phyloP scores from a whole-genome alignment of 2,113 vertebrate species.

The Redunca redunca region DNA sequence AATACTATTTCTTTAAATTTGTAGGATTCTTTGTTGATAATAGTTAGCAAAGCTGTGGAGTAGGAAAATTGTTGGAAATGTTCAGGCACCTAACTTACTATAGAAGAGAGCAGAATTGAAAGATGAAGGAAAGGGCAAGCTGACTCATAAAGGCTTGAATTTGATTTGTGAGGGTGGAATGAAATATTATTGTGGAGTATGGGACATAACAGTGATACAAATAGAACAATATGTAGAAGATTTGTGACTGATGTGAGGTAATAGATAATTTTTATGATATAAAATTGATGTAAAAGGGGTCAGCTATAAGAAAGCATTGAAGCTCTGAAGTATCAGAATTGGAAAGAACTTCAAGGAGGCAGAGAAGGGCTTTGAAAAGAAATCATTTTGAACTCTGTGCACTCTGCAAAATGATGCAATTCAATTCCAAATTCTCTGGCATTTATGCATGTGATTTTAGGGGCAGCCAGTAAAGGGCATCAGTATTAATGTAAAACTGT shows the following conservation, averaged over 20 bases:
- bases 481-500: constrained; percentile 60
- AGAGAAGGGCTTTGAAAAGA: constrained; percentile 29
- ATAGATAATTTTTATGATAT: constrained; percentile 35
- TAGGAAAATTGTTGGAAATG: not conserved
- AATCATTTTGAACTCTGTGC: constrained; percentile 55
- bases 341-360: constrained; percentile 23
- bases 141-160: not conserved
- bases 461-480: constrained; percentile 44
- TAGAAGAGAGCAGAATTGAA: not conserved
- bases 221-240: not conserved
- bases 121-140: not conserved
- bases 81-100: not conserved
- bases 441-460: constrained; percentile 59
- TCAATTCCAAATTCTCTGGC: constrained; percentile 38
- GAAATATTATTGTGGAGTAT: constrained; percentile 12
- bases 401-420: constrained; percentile 61
- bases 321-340: not conserved
- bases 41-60: not conserved
- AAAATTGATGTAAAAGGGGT: constrained; percentile 60
- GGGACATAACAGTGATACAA: constrained; percentile 22
- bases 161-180: constrained; percentile 31
- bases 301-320: constrained; percentile 20
- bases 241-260: constrained; percentile 8
- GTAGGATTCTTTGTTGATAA: not conserved
- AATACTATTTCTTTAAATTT: not conserved